Conservation (phyloP, 2,888 invertebrate species). For the Meiosimyza platycephala region DNA sequence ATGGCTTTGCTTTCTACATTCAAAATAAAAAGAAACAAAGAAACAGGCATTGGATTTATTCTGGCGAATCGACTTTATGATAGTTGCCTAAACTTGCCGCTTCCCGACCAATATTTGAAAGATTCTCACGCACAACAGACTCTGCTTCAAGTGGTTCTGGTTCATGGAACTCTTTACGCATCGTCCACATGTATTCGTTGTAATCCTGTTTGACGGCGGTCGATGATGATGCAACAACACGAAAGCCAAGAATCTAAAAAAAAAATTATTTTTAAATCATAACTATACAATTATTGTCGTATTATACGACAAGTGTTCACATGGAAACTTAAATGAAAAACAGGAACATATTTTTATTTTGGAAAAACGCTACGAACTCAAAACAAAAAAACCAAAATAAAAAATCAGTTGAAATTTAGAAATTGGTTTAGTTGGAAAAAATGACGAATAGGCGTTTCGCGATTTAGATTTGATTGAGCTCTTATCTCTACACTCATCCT, state of each 20-base stretch:
- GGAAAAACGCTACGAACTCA: too few species aligned
- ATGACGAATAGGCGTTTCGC: too few species aligned
- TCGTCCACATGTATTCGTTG: slow-evolving; percentile 94
- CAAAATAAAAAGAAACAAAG: slow-evolving; percentile 28
- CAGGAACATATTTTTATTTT: too few species aligned
- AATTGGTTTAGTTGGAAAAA: too few species aligned
- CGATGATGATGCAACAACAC: slow-evolving; percentile 88
- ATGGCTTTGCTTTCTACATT: slow-evolving; percentile 34
- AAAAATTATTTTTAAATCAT: slow-evolving; percentile 5
- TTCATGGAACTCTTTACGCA: slow-evolving; percentile 83
- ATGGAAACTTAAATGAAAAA: too few species aligned
- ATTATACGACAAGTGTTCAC: too few species aligned
- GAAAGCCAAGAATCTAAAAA: slow-evolving; percentile 81
- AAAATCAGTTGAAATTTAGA: too few species aligned
- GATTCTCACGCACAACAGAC: slow-evolving; percentile 73
- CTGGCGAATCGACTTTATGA: slow-evolving; percentile 66
- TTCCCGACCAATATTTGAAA: slow-evolving; percentile 74
- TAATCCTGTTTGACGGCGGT: slow-evolving; percentile 88
- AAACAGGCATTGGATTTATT: slow-evolving; percentile 55
- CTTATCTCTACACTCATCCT: too few species aligned
- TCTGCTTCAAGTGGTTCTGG: slow-evolving; percentile 76
- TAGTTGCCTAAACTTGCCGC: slow-evolving; percentile 64
- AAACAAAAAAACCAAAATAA: too few species aligned
- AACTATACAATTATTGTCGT: too few species aligned
- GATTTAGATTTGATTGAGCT: too few species aligned